These are phyloP conservation scores for Melanostoma scalare DNA, from an alignment of 2,888 invertebrate genomes.

Conservation along the genomic window DNA sequence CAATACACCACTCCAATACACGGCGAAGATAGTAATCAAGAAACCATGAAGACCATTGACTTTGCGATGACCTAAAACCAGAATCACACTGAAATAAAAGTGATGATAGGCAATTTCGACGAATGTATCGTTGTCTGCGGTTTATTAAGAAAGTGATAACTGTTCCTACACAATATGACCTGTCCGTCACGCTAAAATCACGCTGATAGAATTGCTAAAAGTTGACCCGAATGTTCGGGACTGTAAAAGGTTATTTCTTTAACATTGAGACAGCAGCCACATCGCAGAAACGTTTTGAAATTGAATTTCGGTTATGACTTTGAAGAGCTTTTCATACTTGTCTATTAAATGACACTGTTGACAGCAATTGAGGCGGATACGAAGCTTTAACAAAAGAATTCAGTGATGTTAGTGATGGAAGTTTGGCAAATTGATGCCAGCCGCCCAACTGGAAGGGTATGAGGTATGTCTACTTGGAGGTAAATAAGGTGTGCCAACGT, in stretches of 20 bases:
- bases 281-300: background rate
- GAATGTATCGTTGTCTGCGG: background rate
- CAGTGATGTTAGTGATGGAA: background rate
- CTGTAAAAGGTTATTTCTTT: conserved; percentile 5
- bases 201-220: conserved; percentile 21
- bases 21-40: conserved; percentile 32
- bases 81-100: conserved; percentile 6
- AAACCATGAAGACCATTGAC: conserved; percentile 52
- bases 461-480: background rate
- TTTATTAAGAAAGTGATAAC: background rate
- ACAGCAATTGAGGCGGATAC: conserved; percentile 29
- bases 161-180: too few relatives aligned
- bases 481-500: conserved; percentile 22
- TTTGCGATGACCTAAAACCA: conserved; percentile 54
- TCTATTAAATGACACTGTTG: conserved; percentile 3
- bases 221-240: conserved; percentile 39
- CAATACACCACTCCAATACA: too few relatives aligned
- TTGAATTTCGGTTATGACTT: background rate
- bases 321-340: conserved; percentile 37
- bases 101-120: conserved; percentile 37
- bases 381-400: conserved; percentile 25
- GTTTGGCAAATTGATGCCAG: conserved; percentile 41
- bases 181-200: conserved; percentile 1
- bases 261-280: conserved; percentile 39
- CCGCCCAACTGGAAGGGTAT: background rate